Percentiles rank a stretch among this genome's conserved stretches.
Conservation (phyloP, 2,888 invertebrate genomes). For the Erebia epiphron region DNA sequence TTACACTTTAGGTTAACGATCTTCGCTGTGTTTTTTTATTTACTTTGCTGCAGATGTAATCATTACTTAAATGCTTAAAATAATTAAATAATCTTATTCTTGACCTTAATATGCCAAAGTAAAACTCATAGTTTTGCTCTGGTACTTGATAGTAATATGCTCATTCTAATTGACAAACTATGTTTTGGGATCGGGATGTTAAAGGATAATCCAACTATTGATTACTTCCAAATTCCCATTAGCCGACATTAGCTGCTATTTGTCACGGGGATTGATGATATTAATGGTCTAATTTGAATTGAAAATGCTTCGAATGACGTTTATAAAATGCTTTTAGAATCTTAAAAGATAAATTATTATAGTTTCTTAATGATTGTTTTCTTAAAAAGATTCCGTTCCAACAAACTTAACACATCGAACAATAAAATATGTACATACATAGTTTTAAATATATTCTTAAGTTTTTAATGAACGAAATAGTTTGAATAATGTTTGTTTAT, state of each 20-base stretch:
- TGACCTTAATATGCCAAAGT: not conserved
- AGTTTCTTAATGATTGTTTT: not conserved
- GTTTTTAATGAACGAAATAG: not conserved
- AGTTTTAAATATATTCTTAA: not conserved
- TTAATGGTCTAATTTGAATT: conserved; percentile 14
- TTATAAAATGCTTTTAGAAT: not conserved
- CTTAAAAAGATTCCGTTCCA: not conserved
- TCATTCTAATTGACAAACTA: not conserved
- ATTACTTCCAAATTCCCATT: conserved; percentile 21
- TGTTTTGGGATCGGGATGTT: too few relatives aligned
- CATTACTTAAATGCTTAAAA: not conserved
- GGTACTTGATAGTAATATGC: too few relatives aligned
- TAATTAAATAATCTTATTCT: not conserved
- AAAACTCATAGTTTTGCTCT: not conserved
- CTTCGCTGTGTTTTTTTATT: not conserved
- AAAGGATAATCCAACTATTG: conserved; percentile 11
- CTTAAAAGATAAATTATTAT: not conserved
- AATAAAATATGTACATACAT: not conserved
- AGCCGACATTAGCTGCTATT: conserved; percentile 18
- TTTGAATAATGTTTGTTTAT: not conserved
- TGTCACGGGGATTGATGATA: conserved; percentile 22
- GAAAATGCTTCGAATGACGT: conserved; percentile 11
- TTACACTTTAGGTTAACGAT: not conserved
- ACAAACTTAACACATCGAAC: not conserved
- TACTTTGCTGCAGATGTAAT: not conserved